phyloP scores from a whole-genome alignment of 2,888 invertebrate species.

The Nyleta sp. region DNA sequence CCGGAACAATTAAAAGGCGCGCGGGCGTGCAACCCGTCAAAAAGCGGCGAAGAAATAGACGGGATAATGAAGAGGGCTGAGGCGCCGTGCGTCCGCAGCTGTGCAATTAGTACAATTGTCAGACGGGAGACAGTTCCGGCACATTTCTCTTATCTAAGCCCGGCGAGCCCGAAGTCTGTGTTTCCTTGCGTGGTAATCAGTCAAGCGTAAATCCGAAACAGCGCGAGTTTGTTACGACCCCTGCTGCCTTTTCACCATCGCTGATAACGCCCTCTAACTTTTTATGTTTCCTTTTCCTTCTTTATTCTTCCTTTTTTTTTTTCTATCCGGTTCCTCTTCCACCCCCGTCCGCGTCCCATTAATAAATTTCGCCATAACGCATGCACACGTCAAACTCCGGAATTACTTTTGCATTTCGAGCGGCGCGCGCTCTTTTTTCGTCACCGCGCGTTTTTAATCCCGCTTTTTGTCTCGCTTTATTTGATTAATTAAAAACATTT shows the following conservation, averaged over 20 bases:
- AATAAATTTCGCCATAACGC: too few relatives aligned
- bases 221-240: too few relatives aligned
- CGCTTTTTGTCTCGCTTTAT: conserved; percentile 17
- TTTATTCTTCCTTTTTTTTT: too few relatives aligned
- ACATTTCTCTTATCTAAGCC: conserved; percentile 71
- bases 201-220: conserved; percentile 70
- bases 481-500: conserved; percentile 56
- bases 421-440: conserved; percentile 2
- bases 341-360: too few relatives aligned
- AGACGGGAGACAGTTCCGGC: conserved; percentile 69
- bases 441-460: conserved; percentile 9
- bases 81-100: conserved; percentile 67
- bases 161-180: conserved; percentile 63
- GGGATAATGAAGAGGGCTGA: conserved; percentile 64
- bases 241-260: too few relatives aligned
- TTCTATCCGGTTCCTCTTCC: too few relatives aligned
- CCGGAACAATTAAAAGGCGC: conserved; percentile 60
- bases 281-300: too few relatives aligned
- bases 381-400: too few relatives aligned
- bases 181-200: conserved; percentile 70
- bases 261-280: too few relatives aligned
- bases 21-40: conserved; percentile 56
- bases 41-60: conserved; percentile 63
- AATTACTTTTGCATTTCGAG: conserved; percentile 45
- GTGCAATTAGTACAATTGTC: conserved; percentile 76